phyloP scores from a whole-genome alignment of 1,140 invertebrate species.

The Drosophila saltans region DNA sequence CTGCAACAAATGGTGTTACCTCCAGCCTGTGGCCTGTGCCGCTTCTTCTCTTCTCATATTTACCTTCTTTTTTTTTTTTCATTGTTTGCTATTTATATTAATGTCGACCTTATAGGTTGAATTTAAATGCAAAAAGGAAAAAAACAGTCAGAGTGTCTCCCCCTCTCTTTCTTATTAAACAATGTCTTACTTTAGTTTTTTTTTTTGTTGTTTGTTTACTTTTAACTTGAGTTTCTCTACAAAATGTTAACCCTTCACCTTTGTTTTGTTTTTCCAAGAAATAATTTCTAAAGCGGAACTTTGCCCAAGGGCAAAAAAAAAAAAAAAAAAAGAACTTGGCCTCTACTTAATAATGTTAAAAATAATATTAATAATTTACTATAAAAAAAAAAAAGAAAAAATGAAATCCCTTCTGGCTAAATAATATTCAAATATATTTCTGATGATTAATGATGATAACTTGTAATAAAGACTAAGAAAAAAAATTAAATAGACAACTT shows the following conservation, averaged over 20 bases:
- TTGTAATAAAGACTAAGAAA: slow-evolving; percentile 23
- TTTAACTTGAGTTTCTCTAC: background rate
- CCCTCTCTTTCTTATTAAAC: background rate
- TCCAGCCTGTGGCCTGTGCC: background rate
- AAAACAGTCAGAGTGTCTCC: background rate
- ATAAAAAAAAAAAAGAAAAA: too few relatives aligned
- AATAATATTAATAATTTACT: too few relatives aligned
- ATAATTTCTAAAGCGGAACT: background rate
- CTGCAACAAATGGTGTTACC: slow-evolving; percentile 6
- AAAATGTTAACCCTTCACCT: background rate
- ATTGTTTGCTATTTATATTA: slow-evolving; percentile 52
- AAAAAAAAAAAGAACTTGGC: background rate
- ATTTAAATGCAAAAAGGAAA: background rate
- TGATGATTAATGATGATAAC: slow-evolving; percentile 39
- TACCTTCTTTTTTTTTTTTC: slow-evolving; percentile 16
- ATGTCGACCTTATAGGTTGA: slow-evolving; percentile 33
- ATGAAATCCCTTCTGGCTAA: background rate
- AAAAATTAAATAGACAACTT: background rate
- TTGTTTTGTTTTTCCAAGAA: background rate
- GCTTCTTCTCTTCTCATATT: too few relatives aligned
- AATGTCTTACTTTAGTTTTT: background rate
- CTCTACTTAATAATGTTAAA: background rate
- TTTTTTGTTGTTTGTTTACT: background rate
- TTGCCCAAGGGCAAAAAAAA: background rate
- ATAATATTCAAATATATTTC: background rate